Evolutionary conservation across 2,113 vertebrate species (phyloP).

Genomic region (Piaya cayana): DNA sequence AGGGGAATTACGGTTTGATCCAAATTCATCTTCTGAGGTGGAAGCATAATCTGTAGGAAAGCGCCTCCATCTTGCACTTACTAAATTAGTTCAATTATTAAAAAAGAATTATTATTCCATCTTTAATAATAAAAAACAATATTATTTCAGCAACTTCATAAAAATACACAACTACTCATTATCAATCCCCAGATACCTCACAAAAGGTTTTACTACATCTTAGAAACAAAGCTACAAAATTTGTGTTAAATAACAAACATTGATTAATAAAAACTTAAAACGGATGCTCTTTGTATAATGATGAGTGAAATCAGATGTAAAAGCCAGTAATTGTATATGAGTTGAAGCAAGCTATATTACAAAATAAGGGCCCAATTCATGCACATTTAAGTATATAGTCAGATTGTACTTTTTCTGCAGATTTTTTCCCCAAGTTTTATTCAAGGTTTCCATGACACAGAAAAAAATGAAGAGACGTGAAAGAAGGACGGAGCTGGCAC

Average conservation of each 20-base stretch:
- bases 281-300: constrained; percentile 61
- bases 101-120: constrained; percentile 82
- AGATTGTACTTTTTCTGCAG: constrained; percentile 54
- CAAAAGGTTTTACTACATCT: constrained; percentile 65
- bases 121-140: constrained; percentile 53
- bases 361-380: constrained; percentile 63
- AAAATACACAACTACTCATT: constrained; percentile 44
- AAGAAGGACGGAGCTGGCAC: constrained; percentile 72
- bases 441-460: not conserved
- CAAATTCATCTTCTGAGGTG: constrained; percentile 98
- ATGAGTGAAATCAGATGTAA: constrained; percentile 65
- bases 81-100: constrained; percentile 86
- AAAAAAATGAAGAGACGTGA: not conserved
- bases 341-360: constrained; percentile 17
- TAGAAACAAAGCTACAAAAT: constrained; percentile 68
- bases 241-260: constrained; percentile 70
- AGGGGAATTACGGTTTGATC: constrained; percentile 92
- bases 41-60: constrained; percentile 98
- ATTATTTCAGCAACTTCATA: constrained; percentile 70
- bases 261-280: constrained; percentile 67
- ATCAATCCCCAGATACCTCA: constrained; percentile 64
- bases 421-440: constrained; percentile 38
- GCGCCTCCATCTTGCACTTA: constrained; percentile 95
- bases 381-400: constrained; percentile 28
- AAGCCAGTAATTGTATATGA: constrained; percentile 19